phyloP scores from a whole-genome alignment of 2,113 vertebrate genomes.

The Anhinga anhinga region DNA sequence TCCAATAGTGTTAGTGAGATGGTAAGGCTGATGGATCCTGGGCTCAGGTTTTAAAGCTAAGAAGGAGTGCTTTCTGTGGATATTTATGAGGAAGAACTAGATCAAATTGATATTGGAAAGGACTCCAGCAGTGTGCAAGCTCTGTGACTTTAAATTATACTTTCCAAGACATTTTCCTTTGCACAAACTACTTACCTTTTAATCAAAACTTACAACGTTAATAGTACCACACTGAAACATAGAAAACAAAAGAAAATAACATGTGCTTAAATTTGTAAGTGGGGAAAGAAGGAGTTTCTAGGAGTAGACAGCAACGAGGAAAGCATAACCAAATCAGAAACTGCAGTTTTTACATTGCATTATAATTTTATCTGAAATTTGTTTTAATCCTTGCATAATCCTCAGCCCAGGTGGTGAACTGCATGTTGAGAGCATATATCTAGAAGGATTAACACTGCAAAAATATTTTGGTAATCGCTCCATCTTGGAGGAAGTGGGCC shows the following conservation, averaged over 20 bases:
- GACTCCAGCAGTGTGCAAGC: neutral
- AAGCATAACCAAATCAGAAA: neutral
- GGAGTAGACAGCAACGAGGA: neutral
- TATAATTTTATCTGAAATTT: neutral
- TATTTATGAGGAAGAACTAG: neutral
- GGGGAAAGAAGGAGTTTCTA: neutral
- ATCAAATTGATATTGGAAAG: neutral
- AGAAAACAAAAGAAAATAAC: neutral
- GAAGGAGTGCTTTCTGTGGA: neutral
- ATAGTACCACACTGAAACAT: neutral
- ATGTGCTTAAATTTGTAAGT: rapidly evolving
- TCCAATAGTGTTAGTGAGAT: neutral
- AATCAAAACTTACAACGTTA: neutral
- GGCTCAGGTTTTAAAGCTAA: neutral
- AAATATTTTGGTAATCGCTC: neutral
- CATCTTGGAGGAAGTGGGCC: neutral
- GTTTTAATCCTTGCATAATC: neutral
- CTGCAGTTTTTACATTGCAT: neutral
- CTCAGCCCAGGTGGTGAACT: neutral
- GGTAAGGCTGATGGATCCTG: neutral
- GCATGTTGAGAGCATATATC: neutral
- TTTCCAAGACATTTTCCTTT: neutral
- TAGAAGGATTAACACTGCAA: neutral
- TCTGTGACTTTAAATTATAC: neutral
- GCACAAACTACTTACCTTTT: neutral